Base-by-base conservation (phyloP, 2,888 invertebrate genomes). In the Cephus sareptanus region DNA sequence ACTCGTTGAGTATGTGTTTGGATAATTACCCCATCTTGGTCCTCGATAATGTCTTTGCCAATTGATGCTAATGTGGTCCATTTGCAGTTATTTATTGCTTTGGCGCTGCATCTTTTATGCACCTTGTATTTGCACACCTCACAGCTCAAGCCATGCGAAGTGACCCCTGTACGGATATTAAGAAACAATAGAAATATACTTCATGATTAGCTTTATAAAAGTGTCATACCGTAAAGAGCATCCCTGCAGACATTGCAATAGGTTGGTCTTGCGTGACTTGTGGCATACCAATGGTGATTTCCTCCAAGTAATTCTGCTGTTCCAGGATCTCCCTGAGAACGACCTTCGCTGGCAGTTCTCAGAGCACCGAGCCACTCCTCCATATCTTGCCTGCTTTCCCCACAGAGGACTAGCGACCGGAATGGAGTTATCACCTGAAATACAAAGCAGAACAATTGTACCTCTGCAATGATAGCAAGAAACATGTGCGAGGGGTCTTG, bases 111-210 rank as follows among this genome's bases (percentile, higher is more conserved):
- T 77, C 97, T 93, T 92, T 98, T 98, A 93, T 99, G 99, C 80
- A 98, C 97, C 92, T 99, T 98, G 92, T 97, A 97, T 93, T 99
- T 99, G 94, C 99, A 99, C 69, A 99, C 96, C 92, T 98, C 98
- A 92, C 99, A 99, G 84, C 98, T 98, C 68, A 98, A 94, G 69
- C 98, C 98, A 91, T 98, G 98, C 82, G 98, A 98, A 1, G 98
- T 98, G 71, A 98, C 98, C 75, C 98, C 98, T 91, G 94, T 4
- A 40, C 15, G 0, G 4, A 15, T 40, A 40, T 15, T 40, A 80
- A 83, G 73, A 75, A 75, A 75, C 73, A 31, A 74, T 15, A 70
- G 13, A 69, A 37, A 37, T 35, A 74, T 15, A 6, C 15, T 11
- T 76, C 30, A 15, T 34, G 68, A 76, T 37, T 23, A 69, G 15